These are phyloP conservation scores for Helicoverpa armigera DNA, from an alignment of 1,140 invertebrate species.

Conservation along the genomic window DNA sequence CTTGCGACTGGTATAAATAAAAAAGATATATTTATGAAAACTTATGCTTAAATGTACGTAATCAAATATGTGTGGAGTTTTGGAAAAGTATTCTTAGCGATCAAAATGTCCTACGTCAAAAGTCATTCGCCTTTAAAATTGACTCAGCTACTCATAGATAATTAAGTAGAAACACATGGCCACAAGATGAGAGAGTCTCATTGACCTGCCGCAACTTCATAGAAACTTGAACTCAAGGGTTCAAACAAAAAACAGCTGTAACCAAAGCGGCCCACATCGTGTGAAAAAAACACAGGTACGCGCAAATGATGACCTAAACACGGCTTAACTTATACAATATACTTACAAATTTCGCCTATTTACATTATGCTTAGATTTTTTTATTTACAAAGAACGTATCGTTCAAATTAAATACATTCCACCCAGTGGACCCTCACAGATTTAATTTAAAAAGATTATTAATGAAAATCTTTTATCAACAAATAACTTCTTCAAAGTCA, in stretches of 20 bases:
- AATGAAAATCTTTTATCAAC: conserved; percentile 36
- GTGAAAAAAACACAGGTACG: conserved; percentile 30
- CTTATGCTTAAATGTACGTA: too few species aligned
- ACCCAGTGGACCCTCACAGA: conserved; percentile 16
- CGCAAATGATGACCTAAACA: conserved; percentile 11
- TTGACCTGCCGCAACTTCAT: conserved; percentile 19
- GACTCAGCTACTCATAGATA: background rate
- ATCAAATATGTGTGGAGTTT: background rate
- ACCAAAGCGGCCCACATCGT: background rate
- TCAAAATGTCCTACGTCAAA: too few species aligned
- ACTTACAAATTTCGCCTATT: conserved; percentile 28
- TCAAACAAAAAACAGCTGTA: conserved; percentile 17
- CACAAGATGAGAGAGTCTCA: conserved; percentile 23
- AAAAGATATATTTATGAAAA: too few species aligned
- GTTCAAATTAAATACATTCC: conserved; percentile 35
- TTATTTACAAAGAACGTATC: conserved; percentile 16
- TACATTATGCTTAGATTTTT: background rate
- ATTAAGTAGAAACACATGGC: conserved; percentile 50
- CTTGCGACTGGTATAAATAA: too few species aligned
- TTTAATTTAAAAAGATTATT: conserved; percentile 25
- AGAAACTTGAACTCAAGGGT: conserved; percentile 34
- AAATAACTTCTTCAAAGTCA: conserved; percentile 48
- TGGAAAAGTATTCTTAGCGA: background rate
- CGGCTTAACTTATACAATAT: conserved; percentile 16
- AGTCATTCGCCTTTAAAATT: background rate